Percentiles rank a stretch among this genome's conserved stretches.
Evolutionary conservation across 1,140 invertebrate genomes (phyloP).

Genomic region (Drosophila kikkawai): DNA sequence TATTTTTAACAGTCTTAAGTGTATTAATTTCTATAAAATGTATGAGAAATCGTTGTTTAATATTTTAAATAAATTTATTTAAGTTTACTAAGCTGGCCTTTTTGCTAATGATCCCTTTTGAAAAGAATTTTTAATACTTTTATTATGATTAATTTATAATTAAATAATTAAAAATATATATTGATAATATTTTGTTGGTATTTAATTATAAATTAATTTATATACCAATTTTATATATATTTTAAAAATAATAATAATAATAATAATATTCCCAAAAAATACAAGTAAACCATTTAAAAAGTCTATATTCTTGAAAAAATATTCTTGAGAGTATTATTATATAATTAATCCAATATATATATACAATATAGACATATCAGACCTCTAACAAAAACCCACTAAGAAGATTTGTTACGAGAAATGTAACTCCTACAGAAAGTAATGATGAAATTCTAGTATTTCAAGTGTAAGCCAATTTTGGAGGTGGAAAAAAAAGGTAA

Average conservation of each 20-base stretch:
- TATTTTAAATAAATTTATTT: too few species aligned
- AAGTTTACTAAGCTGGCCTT: too few species aligned
- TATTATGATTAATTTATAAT: too few species aligned
- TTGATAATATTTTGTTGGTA: too few species aligned
- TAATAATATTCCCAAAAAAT: not conserved
- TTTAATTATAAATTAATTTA: too few species aligned
- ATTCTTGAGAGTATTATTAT: too few species aligned
- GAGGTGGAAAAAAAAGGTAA: not conserved
- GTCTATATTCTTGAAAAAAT: too few species aligned
- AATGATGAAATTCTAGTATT: slow-evolving; percentile 12
- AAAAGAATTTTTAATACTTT: too few species aligned
- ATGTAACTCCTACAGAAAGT: slow-evolving; percentile 6
- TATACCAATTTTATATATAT: not conserved
- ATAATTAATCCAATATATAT: not conserved
- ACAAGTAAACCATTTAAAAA: not conserved
- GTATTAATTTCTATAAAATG: not conserved
- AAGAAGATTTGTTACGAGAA: not conserved
- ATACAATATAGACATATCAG: not conserved
- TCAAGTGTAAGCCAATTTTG: slow-evolving; percentile 19
- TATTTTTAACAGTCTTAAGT: not conserved
- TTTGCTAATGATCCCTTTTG: too few species aligned
- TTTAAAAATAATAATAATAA: too few species aligned
- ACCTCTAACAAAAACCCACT: not conserved
- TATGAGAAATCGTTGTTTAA: too few species aligned
- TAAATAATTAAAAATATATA: too few species aligned